Percentiles rank a stretch among this genome's conserved stretches.
These are phyloP conservation scores for Gila orcuttii DNA, from an alignment of 2,113 vertebrate genomes.

Conservation along the genomic window DNA sequence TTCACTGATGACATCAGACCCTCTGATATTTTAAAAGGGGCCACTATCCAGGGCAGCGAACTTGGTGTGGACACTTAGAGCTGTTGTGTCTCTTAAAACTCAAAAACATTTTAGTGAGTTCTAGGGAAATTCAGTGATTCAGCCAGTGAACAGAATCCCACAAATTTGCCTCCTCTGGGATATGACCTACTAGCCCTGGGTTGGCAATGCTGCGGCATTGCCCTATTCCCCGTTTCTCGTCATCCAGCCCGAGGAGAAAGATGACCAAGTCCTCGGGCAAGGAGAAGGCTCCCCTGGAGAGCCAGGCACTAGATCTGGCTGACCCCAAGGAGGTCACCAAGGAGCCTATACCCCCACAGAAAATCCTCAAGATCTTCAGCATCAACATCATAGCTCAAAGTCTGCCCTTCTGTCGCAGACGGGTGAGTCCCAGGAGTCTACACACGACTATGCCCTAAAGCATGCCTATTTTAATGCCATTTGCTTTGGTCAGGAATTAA, in stretches of 20 bases:
- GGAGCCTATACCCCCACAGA: constrained; percentile 87
- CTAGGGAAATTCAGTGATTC: not conserved
- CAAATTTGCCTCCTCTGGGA: constrained; percentile 54
- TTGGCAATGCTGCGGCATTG: constrained; percentile 83
- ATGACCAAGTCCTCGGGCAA: constrained; percentile 82
- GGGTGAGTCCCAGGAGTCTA: constrained; percentile 78
- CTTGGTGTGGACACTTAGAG: constrained; percentile 70
- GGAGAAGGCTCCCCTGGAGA: constrained; percentile 73
- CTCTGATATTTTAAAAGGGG: constrained; percentile 88
- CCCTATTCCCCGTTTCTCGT: constrained; percentile 75
- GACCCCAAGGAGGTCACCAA: constrained; percentile 80
- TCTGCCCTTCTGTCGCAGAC: constrained; percentile 93
- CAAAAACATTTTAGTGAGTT: not conserved
- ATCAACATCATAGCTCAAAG: constrained; percentile 98
- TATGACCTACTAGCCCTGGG: constrained; percentile 68
- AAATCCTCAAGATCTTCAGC: constrained; percentile 96
- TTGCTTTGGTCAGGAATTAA: not conserved
- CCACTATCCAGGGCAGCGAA: constrained; percentile 83
- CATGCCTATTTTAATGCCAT: not conserved
- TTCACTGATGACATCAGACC: constrained; percentile 82
- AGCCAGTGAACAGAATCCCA: not conserved
- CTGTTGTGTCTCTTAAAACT: constrained; percentile 63
- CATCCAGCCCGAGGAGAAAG: constrained; percentile 72
- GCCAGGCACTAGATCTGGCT: constrained; percentile 80
- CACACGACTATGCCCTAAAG: not conserved